phyloP scores from a whole-genome alignment of 92 coral and sea anemone species.

The Hydrozoanthus gracilis region DNA sequence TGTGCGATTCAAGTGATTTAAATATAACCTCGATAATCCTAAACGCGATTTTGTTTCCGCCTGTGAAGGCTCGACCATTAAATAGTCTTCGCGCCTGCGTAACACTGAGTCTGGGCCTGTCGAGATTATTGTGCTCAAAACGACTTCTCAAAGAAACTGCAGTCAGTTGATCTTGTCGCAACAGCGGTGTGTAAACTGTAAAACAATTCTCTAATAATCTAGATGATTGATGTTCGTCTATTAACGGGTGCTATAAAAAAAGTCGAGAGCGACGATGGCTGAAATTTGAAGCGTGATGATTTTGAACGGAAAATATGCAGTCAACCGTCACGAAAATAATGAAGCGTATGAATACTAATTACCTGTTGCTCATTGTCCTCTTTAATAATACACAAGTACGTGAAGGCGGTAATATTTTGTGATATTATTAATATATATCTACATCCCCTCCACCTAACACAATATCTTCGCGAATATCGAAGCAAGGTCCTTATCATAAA shows the following conservation, averaged over 20 bases:
- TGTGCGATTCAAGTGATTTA: not conserved
- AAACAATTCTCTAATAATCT: conserved; percentile 20
- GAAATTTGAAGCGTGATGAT: not conserved
- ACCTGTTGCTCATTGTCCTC: too few species aligned
- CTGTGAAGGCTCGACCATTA: too few species aligned
- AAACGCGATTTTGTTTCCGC: too few species aligned
- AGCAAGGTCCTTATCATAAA: too few species aligned
- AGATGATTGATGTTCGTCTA: conserved; percentile 27
- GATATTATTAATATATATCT: too few species aligned
- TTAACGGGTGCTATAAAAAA: not conserved
- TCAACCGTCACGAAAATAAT: not conserved
- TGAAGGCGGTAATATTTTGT: too few species aligned
- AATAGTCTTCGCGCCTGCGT: too few species aligned
- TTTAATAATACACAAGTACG: too few species aligned
- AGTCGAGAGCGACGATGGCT: not conserved
- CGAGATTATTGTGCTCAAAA: not conserved
- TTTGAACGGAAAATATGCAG: not conserved
- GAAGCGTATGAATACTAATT: too few species aligned
- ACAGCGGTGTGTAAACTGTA: not conserved
- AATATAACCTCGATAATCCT: not conserved
- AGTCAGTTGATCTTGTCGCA: conserved; percentile 8
- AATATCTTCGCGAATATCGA: too few species aligned
- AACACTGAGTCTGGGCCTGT: not conserved
- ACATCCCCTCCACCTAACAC: too few species aligned
- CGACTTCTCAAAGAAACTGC: not conserved